Evolutionary conservation across 2,797 vertebrate species (phyloP).

Genomic region (Epinephelus coioides): DNA sequence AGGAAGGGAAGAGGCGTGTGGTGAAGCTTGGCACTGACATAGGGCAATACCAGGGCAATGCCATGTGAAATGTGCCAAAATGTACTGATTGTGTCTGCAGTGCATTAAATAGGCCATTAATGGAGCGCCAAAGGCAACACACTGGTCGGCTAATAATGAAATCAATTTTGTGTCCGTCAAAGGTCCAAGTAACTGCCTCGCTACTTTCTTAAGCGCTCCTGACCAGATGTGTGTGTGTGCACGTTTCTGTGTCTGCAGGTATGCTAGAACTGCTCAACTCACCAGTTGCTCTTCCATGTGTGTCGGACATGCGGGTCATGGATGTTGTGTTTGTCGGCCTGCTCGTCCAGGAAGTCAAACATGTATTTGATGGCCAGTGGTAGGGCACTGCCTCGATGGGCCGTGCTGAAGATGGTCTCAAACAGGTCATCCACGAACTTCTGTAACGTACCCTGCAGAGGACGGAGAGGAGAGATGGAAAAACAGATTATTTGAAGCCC

Average conservation of each 20-base stretch:
- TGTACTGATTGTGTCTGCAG: slow-evolving; percentile 23
- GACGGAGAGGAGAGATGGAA: neutral
- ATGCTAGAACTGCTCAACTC: slow-evolving; percentile 68
- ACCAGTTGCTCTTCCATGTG: slow-evolving; percentile 99
- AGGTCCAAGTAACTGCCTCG: slow-evolving; percentile 5
- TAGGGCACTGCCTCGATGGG: slow-evolving; percentile 95
- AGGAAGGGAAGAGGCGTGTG: slow-evolving; percentile 69
- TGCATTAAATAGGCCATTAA: slow-evolving; percentile 23
- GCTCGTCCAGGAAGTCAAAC: slow-evolving; percentile 99
- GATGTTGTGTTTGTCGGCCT: slow-evolving; percentile 97
- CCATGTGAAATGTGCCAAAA: slow-evolving; percentile 58
- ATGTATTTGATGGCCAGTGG: slow-evolving; percentile 99
- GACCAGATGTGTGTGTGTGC: neutral
- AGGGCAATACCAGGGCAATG: slow-evolving; percentile 52
- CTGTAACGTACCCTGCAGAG: slow-evolving; percentile 93
- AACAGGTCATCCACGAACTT: slow-evolving; percentile 99
- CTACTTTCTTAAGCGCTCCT: neutral
- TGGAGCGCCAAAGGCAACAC: neutral
- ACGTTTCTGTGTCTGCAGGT: neutral
- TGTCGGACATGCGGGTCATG: slow-evolving; percentile 97
- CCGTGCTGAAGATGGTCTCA: slow-evolving; percentile 99
- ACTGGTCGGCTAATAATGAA: slow-evolving; percentile 7
- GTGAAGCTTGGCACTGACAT: slow-evolving; percentile 71
- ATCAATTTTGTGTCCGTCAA: neutral
- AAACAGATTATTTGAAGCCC: neutral